Base-by-base conservation (phyloP, 2,888 invertebrate species). In the Apodemia mormo region DNA sequence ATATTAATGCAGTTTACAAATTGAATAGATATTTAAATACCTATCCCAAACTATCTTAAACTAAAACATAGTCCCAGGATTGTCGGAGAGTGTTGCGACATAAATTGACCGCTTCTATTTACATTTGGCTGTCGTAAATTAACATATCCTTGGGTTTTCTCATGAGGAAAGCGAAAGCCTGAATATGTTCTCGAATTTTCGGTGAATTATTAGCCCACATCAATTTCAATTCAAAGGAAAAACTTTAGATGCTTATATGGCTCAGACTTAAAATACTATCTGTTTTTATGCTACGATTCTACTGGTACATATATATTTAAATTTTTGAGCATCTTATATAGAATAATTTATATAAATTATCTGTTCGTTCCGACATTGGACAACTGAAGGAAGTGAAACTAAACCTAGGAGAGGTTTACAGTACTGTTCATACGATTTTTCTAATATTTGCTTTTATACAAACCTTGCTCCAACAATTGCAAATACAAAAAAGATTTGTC, bases 91-190 rank as follows among this genome's bases (percentile, higher is more conserved):
- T 86, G 82, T 86, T 88, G 85, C 85, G 88, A 89, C 88, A 90
- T 90, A 90, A 89, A 90, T 89, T 88, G 61, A 85, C 85, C 78
- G 81, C 79, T 81, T 85, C 85, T 87, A 88, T 91, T 90, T 91
- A 89, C 89, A 90, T 89, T 89, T 61, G 81, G 83, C 81, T 84
- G 82, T 52, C 52, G 52, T 81, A 85, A 87, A 90, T 91, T 91
- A 90, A 89, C 91, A 91, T 90, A 91, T 86, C 82, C 82, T 79
- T 78, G 87, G 87, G 85, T 86, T 87, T 89, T 90, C 90, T 90
- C 90, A 75, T 78, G 88, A 80, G 82, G 80, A 79, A 82, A 81
- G 82, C 86, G 80, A 79, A 82, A 81, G 82, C 86, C 85, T 81
- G 83, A 83, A 85, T 89, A 85, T 84, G 73, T 74, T 70, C 69